phyloP scores from a whole-genome alignment of 2,113 vertebrate genomes.

The Labeo catla region DNA sequence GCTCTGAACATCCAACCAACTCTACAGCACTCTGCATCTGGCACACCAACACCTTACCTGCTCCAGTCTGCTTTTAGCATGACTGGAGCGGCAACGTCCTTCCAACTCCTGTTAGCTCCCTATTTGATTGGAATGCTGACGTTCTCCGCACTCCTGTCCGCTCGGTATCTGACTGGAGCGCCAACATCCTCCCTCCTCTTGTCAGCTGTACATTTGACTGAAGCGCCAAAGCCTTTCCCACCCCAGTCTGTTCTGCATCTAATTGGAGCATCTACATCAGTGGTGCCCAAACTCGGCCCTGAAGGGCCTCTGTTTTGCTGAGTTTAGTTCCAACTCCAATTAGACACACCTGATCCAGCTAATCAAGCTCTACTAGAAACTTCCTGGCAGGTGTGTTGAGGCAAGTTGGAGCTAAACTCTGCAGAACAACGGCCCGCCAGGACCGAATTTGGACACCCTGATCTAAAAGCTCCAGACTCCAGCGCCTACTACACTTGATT shows the following conservation, averaged over 20 bases:
- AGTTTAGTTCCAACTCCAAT: too few species aligned
- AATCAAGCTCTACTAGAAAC: too few species aligned
- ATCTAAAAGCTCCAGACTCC: not conserved
- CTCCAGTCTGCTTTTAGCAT: not conserved
- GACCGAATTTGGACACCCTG: too few species aligned
- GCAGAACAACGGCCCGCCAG: too few species aligned
- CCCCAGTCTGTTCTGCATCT: too few species aligned
- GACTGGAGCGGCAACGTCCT: not conserved
- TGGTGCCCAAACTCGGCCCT: too few species aligned
- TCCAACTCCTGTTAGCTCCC: not conserved
- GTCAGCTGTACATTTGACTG: not conserved
- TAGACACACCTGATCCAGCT: too few species aligned
- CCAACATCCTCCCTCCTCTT: not conserved
- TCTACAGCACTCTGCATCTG: not conserved
- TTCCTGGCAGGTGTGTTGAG: too few species aligned
- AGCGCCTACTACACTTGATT: not conserved
- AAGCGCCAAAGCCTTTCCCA: too few species aligned
- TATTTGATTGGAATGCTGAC: not conserved
- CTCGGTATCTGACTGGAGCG: not conserved
- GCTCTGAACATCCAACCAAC: not conserved
- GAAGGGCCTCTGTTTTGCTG: too few species aligned
- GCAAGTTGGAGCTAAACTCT: too few species aligned
- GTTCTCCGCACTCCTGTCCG: not conserved
- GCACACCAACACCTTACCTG: not conserved
- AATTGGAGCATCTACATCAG: too few species aligned